Evolutionary conservation across 2,888 invertebrate genomes (phyloP).

Genomic region (Eulithis testata): DNA sequence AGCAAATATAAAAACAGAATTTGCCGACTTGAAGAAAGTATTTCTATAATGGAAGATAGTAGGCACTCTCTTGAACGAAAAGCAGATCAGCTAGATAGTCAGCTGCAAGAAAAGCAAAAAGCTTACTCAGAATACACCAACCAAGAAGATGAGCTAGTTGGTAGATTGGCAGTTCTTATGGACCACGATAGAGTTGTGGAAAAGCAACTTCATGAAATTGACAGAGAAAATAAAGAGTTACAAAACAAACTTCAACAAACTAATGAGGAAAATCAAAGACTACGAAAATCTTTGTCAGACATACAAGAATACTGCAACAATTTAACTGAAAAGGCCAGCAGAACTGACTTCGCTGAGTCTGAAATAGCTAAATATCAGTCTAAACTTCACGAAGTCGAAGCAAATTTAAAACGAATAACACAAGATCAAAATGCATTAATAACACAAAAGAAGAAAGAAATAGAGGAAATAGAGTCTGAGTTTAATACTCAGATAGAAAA

Average conservation of each 20-base stretch:
- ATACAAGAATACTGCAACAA: slow-evolving; percentile 70
- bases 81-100: slow-evolving; percentile 85
- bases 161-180: slow-evolving; percentile 85
- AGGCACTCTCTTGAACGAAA: slow-evolving; percentile 85
- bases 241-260: slow-evolving; percentile 81
- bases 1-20: slow-evolving; percentile 86
- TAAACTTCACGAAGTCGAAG: slow-evolving; percentile 75
- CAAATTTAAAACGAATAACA: slow-evolving; percentile 64
- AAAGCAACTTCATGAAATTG: slow-evolving; percentile 85
- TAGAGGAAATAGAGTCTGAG: slow-evolving; percentile 75
- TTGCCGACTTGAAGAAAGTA: slow-evolving; percentile 87
- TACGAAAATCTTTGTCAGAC: slow-evolving; percentile 73
- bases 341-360: slow-evolving; percentile 60
- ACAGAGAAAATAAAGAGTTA: slow-evolving; percentile 83
- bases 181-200: slow-evolving; percentile 86
- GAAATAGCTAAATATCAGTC: slow-evolving; percentile 63
- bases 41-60: slow-evolving; percentile 85
- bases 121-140: slow-evolving; percentile 84
- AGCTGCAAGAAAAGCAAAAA: slow-evolving; percentile 85
- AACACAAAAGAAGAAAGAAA: slow-evolving; percentile 71
- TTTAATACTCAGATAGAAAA: slow-evolving; percentile 77
- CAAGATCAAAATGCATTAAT: slow-evolving; percentile 69
- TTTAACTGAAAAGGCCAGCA: slow-evolving; percentile 66
- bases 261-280: slow-evolving; percentile 78
- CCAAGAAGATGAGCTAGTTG: slow-evolving; percentile 86